Base-by-base conservation (phyloP, 2,888 invertebrate species). In the Synanthedon vespiformis region DNA sequence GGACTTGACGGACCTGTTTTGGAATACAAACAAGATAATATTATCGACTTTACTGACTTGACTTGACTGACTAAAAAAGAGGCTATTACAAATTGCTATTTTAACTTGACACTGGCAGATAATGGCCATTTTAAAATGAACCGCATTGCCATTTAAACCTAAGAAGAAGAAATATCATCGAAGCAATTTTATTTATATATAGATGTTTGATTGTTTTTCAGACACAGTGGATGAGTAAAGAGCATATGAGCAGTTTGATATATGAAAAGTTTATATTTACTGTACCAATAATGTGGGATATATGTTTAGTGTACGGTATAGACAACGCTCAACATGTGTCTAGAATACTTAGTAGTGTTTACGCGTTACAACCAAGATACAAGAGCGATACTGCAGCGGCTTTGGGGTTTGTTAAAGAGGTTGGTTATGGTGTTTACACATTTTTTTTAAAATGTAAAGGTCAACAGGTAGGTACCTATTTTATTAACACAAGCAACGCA, bases 191-290 rank as follows among this genome's bases (percentile, higher is more conserved):
- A 34, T 44, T 44, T 13, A 12, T 44, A 2, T 14, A n/a, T n/a
- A n/a, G n/a, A n/a, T n/a, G n/a, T n/a, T n/a, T n/a, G n/a, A n/a
- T 44, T 22, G 53, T 34, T 53, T 77, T 78, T 2, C 74, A 88
- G 88, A 61, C 77, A 2, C 88, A 89, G 58, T 92, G 91, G 88
- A 91, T 95, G 71, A 89, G 84, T 2, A 90, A 90, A 52, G 80
- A 89, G 44, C 89, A 89, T 54, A 91, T 94, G 81, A 92, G 91
- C 0, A 88, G 90, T 5, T 67, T 94, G n/a, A 70, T 96, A 50
- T 95, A 95, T 73, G 89, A 93, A 56, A 92, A 94, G 61, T 95
- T 91, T 74, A 82, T 96, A 58, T 92, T 95, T 63, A 94, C 95
- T n/a, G 89, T 95, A 58, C 94, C 95, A 0, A 92, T 94, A 67